Evolutionary conservation across 2,797 vertebrate species (phyloP).

Genomic region (Crenichthys baileyi): DNA sequence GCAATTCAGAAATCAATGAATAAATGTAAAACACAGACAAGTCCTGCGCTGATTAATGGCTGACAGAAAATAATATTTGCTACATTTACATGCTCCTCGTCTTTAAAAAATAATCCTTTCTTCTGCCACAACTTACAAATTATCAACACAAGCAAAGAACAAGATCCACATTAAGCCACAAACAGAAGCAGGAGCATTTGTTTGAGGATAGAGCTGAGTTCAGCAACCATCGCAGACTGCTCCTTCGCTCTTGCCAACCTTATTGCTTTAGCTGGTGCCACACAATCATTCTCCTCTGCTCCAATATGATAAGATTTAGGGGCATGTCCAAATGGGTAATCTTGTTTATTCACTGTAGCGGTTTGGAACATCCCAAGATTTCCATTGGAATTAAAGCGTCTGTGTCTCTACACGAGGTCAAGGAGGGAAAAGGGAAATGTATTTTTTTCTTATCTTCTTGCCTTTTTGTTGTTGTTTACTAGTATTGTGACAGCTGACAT

Average conservation of each 20-base stretch:
- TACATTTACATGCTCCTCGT: slow-evolving; percentile 24
- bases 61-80: slow-evolving; percentile 49
- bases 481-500: slow-evolving; percentile 61
- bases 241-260: slow-evolving; percentile 67
- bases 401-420: slow-evolving; percentile 73
- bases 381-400: slow-evolving; percentile 76
- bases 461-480: slow-evolving; percentile 63
- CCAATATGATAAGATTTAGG: slow-evolving; percentile 82
- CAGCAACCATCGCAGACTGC: slow-evolving; percentile 46
- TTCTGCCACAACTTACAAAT: slow-evolving; percentile 31
- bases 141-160: slow-evolving; percentile 25
- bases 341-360: slow-evolving; percentile 82
- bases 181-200: slow-evolving; percentile 51
- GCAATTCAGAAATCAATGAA: slow-evolving; percentile 26
- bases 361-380: slow-evolving; percentile 75
- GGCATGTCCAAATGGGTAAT: slow-evolving; percentile 79
- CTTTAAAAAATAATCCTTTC: slow-evolving; percentile 31
- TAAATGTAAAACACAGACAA: slow-evolving; percentile 44
- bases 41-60: slow-evolving; percentile 47
- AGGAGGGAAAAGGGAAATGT: slow-evolving; percentile 52
- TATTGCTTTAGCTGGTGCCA: slow-evolving; percentile 65
- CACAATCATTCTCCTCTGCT: slow-evolving; percentile 70
- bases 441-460: slow-evolving; percentile 57
- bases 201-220: slow-evolving; percentile 60
- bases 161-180: slow-evolving; percentile 42